phyloP scores from a whole-genome alignment of 2,113 vertebrate species.

The Heterotilapia buettikoferi region DNA sequence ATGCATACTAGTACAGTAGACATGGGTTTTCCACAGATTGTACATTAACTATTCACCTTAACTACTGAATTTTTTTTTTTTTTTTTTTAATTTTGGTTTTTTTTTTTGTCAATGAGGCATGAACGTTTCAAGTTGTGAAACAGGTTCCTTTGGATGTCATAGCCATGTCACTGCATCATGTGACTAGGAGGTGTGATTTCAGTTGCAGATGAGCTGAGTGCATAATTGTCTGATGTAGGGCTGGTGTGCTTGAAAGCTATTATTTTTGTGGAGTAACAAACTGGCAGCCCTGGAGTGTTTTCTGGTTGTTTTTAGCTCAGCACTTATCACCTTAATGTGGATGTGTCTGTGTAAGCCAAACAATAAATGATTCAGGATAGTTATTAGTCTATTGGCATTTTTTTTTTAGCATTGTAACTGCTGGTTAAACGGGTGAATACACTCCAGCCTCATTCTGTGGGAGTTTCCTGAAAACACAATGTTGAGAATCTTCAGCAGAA shows the following conservation, averaged over 20 bases:
- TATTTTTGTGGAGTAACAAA: neutral
- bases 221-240: neutral
- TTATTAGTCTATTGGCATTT: neutral
- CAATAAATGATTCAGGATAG: neutral
- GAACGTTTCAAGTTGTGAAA: neutral
- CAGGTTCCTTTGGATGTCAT: neutral
- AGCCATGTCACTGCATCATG: neutral
- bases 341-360: neutral
- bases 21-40: neutral
- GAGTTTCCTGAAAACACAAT: neutral
- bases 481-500: neutral
- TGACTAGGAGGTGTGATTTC: neutral
- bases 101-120: neutral
- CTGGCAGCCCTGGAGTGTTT: neutral
- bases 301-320: neutral
- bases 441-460: neutral
- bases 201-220: neutral
- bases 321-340: neutral
- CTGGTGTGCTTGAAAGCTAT: neutral
- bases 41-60: neutral
- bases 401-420: neutral
- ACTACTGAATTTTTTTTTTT: neutral
- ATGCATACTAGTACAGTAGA: neutral
- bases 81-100: neutral
- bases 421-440: neutral